A percentile compares a stretch with the other conserved stretches of the same genome.
Conservation (phyloP, 2,888 invertebrate species). For the Anodontia alba region DNA sequence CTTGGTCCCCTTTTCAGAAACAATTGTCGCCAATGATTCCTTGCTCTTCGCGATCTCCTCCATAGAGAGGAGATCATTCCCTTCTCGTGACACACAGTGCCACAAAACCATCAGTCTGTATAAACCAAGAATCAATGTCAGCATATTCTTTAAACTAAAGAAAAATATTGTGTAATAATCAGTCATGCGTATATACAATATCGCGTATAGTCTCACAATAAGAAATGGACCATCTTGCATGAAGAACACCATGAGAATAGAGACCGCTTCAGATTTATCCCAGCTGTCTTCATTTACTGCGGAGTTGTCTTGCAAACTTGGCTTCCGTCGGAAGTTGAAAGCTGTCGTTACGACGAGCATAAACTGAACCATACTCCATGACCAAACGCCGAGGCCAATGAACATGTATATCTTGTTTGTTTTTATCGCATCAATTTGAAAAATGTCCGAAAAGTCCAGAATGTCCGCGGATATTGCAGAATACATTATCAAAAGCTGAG, state of each 20-base stretch:
- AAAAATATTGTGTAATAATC: slow-evolving; percentile 56
- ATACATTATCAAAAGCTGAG: slow-evolving; percentile 59
- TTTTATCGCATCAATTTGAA: slow-evolving; percentile 29
- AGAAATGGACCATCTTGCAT: slow-evolving; percentile 63
- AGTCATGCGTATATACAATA: slow-evolving; percentile 24
- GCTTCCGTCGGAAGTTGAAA: slow-evolving; percentile 28
- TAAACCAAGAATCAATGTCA: slow-evolving; percentile 48
- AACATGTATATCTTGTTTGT: slow-evolving; percentile 13
- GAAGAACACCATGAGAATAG: slow-evolving; percentile 59
- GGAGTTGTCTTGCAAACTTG: neutral
- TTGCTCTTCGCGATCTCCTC: slow-evolving; percentile 51
- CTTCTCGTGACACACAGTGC: slow-evolving; percentile 45
- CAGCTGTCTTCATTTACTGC: slow-evolving; percentile 12
- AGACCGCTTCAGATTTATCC: slow-evolving; percentile 46
- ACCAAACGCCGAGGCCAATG: slow-evolving; percentile 50
- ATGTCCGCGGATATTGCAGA: slow-evolving; percentile 59
- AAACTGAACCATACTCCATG: slow-evolving; percentile 59
- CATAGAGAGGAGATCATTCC: slow-evolving; percentile 51
- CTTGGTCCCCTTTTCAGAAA: neutral
- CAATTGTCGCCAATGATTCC: slow-evolving; percentile 40
- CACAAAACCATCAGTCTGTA: slow-evolving; percentile 52
- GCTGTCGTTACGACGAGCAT: slow-evolving; percentile 53
- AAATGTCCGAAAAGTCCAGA: slow-evolving; percentile 57
- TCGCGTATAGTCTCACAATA: slow-evolving; percentile 34
- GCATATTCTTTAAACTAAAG: slow-evolving; percentile 52